Evolutionary conservation across 2,113 vertebrate species (phyloP), one percentile per base, ranked within the genome.

Genomic region (Gambusia affinis): DNA sequence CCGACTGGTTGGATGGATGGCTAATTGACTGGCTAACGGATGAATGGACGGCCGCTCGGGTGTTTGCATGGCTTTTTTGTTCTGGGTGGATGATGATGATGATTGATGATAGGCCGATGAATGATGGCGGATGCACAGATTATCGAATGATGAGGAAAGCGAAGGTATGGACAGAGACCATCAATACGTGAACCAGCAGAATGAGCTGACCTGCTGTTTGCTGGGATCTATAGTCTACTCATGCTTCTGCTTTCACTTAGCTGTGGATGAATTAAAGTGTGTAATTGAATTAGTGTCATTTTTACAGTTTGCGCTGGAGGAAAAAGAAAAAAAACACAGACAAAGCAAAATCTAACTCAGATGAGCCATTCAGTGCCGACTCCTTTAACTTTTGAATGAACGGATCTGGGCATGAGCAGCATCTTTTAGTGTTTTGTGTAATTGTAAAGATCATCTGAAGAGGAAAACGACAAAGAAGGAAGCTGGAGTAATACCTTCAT

Each of bases 11-110:
- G 87, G 75, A 81, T 85, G 83, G 76, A 42, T 73, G 75, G 73
- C 60, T 87, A 88, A 88, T 86, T 87, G 89, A 79, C 78, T 83
- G 82, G 78, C 72, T 88, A 81, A 88, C 71, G 78, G 85, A 83
- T 86, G 77, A 81, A 83, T 87, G 72, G 73, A 74, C 75, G 73
- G 70, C n/a, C 47, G 70, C 68, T 86, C 72, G 14, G 3, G 61
- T 67, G 54, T 88, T 68, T 66, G 78, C 29, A 54, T 61, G 60
- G 47, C 62, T 85, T 87, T 60, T 88, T 60, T 28, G 62, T 82
- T 82, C 73, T 70, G 74, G 80, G 51, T 76, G 78, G 60, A 79
- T 22, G 69, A 70, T 14, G n/a, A n/a, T n/a, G 69, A 63, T 76
- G 76, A 82, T 67, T 64, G 78, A 80, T 80, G 76, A 84, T 72